Base-by-base conservation (phyloP, 2,888 invertebrate genomes). In the Aelia acuminata region DNA sequence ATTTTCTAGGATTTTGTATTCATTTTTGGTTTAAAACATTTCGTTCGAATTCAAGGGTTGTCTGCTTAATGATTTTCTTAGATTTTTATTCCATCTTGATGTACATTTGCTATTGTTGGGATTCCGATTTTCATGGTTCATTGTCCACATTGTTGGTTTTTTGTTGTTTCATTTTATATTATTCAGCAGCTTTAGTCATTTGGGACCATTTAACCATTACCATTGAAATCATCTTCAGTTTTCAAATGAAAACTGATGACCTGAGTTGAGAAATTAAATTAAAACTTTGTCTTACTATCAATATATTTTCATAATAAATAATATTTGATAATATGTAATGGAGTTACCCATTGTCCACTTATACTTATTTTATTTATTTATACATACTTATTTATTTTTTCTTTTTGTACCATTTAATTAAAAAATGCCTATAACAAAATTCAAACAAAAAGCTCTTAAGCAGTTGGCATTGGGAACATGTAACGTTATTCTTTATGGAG, bases 381-480 rank as follows among this genome's bases (percentile, higher is more conserved):
- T 26, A 15, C 18, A 31, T 8, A 70, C 35, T 35, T 70, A 26
- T 0, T 26, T 26, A 3, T 15, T 3, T 57, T 57, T 26, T 26
- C 13, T 26, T 26, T 50, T n/a, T 31, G 63, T 7, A 53, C 18
- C 15, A 63, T 63, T 13, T 70, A 18, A 80, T 47, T 47, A 80
- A 22, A 43, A 20, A 8, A 43, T n/a, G 3, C n/a, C 13, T 47
- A 80, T 43, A 80, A n/a, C 22, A n/a, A 7, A 43, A 35, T 11
- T 26, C 15, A 8, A 53, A 75, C 39, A 20, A 39, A 80, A 22
- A 80, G 10, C 47, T 15, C n/a, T 80, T n/a, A 4, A 11, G 43
- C 80, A 80, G 80, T 43, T 80, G 80, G 80, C 80, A 80, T 80
- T 80, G 80, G 80, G 10, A 22, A 80, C 43, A n/a, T 13, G n/a